Base-by-base conservation (phyloP, 2,797 vertebrate genomes). In the Nannoperca obscura region DNA sequence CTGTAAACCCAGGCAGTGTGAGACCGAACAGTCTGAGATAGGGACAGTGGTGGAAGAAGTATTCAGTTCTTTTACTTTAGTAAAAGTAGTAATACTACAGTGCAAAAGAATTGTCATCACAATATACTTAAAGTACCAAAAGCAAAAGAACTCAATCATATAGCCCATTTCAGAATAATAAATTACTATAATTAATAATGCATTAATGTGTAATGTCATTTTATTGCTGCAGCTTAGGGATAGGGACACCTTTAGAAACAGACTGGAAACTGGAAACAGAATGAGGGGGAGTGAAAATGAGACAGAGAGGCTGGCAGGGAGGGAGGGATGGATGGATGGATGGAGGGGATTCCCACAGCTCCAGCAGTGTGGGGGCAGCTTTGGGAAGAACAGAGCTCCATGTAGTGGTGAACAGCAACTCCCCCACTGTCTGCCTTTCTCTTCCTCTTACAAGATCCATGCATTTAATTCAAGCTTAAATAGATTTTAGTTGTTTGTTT, bases 281-380 rank as follows among this genome's bases (percentile, higher is more conserved):
- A 60, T 68, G 36, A n/a, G 71, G 42, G 59, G 38, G 42, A 71
- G 72, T 34, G 14, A 32, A 27, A 46, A 53, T 46, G 74, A 60
- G 63, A 59, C n/a, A 50, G 59, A 20, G 50, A 63, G 24, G 42
- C 19, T 49, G 38, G 46, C 11, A 61, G 42, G 60, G 62, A 57
- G 44, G 60, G 62, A 22, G 14, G 50, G 24, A 27, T 27, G 24
- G 24, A 27, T 27, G 50, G 58, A 49, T 34, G 49, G 30, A 71
- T 72, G 70, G 65, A 38, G 80, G 81, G 82, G 50, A 60, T 86
- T 85, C 74, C 78, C 76, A 71, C 54, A 60, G 53, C 36, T 77
- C n/a, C 40, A 46, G 60, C 47, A 76, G 63, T 50, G 67, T 0
- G 36, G 74, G 76, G 71, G 74, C 22, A 40, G 76, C 50, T 30